phyloP scores from a whole-genome alignment of 23 tunicate species.

The Aplidium turbinatum region DNA sequence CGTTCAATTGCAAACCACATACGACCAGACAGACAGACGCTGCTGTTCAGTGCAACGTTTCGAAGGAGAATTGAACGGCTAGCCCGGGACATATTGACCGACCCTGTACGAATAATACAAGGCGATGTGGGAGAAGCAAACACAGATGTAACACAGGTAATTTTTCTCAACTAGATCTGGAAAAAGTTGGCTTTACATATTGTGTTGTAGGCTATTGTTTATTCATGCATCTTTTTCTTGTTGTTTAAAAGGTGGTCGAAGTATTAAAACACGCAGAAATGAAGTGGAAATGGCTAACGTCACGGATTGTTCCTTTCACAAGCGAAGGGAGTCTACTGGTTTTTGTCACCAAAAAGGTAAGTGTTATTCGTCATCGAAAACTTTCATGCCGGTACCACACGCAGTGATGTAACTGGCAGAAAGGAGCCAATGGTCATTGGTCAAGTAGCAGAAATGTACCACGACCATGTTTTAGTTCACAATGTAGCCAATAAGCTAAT shows the following conservation, averaged over 20 bases:
- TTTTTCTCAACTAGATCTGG: neutral
- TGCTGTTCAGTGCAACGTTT: slow-evolving; percentile 97
- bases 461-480: too few relatives aligned
- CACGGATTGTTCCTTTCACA: slow-evolving; percentile 79
- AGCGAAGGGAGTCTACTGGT: slow-evolving; percentile 91
- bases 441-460: too few relatives aligned
- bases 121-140: slow-evolving; percentile 96
- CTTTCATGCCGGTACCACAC: neutral
- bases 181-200: neutral
- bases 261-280: slow-evolving; percentile 59
- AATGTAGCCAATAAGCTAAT: too few relatives aligned
- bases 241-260: slow-evolving; percentile 67
- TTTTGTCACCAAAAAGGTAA: slow-evolving; percentile 96
- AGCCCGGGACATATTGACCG: slow-evolving; percentile 87
- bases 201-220: neutral
- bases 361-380: neutral
- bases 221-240: neutral
- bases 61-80: slow-evolving; percentile 80
- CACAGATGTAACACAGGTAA: slow-evolving; percentile 89
- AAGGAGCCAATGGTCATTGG: too few relatives aligned
- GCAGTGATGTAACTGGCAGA: too few relatives aligned
- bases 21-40: slow-evolving; percentile 89
- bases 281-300: slow-evolving; percentile 85
- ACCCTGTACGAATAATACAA: slow-evolving; percentile 86
- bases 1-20: slow-evolving; percentile 95